Conservation (phyloP, 1,140 invertebrate genomes). For the Drosophila oshimai region DNA sequence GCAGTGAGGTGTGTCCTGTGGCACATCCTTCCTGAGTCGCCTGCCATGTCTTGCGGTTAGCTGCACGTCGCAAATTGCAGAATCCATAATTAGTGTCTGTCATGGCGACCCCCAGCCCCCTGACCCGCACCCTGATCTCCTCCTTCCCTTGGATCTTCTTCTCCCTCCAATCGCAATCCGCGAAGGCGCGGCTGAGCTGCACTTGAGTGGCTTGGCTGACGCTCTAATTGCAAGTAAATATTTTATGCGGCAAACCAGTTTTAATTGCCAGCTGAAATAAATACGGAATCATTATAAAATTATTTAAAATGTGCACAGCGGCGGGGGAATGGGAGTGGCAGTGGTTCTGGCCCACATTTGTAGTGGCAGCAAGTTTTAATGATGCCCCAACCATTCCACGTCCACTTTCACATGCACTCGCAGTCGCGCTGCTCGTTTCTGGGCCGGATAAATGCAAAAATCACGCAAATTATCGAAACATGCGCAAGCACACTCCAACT, state of each 20-base stretch:
- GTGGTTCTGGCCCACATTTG: constrained; percentile 57
- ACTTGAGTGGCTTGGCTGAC: constrained; percentile 63
- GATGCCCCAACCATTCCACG: constrained; percentile 52
- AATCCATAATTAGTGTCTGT: constrained; percentile 81
- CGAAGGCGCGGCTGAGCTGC: constrained; percentile 55
- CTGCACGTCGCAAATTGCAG: constrained; percentile 74
- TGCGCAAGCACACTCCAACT: constrained; percentile 72
- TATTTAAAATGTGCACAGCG: constrained; percentile 37
- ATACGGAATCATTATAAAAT: constrained; percentile 76
- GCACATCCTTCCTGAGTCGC: constrained; percentile 37
- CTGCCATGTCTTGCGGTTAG: constrained; percentile 61
- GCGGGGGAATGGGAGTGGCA: background rate
- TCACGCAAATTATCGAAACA: constrained; percentile 81
- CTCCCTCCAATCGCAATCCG: background rate
- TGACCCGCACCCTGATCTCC: background rate
- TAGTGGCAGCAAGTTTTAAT: constrained; percentile 76
- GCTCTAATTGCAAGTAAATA: constrained; percentile 80
- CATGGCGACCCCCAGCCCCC: constrained; percentile 42
- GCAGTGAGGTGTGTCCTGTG: constrained; percentile 60
- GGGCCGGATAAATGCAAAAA: constrained; percentile 69
- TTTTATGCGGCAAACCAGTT: constrained; percentile 70
- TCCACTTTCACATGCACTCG: constrained; percentile 30
- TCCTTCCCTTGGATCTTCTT: background rate
- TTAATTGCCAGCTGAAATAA: constrained; percentile 78
- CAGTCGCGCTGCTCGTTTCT: constrained; percentile 29